Base-by-base conservation (phyloP, 2,797 vertebrate species). In the Tapera naevia region DNA sequence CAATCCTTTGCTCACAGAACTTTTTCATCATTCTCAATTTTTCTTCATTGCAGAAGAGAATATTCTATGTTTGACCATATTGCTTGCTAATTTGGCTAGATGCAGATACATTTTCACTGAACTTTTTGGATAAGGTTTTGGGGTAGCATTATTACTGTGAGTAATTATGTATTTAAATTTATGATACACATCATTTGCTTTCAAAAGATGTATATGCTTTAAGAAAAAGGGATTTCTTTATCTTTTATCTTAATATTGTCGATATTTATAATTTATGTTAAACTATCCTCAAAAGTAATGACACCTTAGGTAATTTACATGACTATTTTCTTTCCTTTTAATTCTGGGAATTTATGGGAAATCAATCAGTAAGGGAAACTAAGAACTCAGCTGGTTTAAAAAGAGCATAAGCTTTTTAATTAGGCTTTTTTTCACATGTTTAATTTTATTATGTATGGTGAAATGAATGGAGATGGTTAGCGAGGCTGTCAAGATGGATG, bases 1-100 rank as follows among this genome's bases (percentile, higher is more conserved):
- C 45, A 0, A 0, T 3, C 2, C 5, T 62, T 61, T 57, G 1
- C 2, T 62, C 72, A 65, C 67, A 88, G 15, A 18, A n/a, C 2
- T 48, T 89, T 70, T 78, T 30, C 22, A 66, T 60, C 4, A 43
- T 66, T 80, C 37, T 71, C 11, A 41, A 10, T 41, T 80, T 58
- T 43, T 39, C 8, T 58, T 64, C 30, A 83, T 76, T n/a, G 8
- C 3, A 51, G 69, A 83, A 62, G 6, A 88, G 4, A 66, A 56
- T 71, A 76, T 86, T 72, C 15, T 22, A 5, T 69, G 24, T 58
- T 80, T 71, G 17, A 28, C 39, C 79, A 7, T 54, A 7, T 70
- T 74, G 9, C 22, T 67, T 64, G 10, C 6, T 41, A 3, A 35
- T 93, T 83, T 60, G 32, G 21, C 7, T 58, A n/a, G 14, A 30